Base-by-base conservation (phyloP, 1,140 invertebrate species). In the Eciton burchellii region DNA sequence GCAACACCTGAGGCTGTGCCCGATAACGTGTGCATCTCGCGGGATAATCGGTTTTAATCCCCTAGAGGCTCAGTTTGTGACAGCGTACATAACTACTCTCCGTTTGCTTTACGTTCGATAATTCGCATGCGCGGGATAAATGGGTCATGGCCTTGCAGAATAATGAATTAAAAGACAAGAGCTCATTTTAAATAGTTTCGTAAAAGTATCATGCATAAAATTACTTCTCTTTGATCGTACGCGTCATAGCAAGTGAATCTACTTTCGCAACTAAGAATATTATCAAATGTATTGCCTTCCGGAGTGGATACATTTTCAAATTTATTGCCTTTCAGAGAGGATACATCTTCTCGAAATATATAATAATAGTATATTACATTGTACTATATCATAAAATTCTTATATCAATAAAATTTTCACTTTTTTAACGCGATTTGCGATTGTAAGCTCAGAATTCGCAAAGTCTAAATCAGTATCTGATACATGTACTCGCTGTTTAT, bases 1-100 rank as follows among this genome's bases (percentile, higher is more conserved):
- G 59, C 81, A 83, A 54, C 62, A 77, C 81, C 81, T 83, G 81
- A 56, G 81, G 81, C 81, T 65, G 29, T 24, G 72, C 41, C 60
- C 63, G 81, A 83, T 76, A 77, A 83, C 72, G 24, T 54, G 56
- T 52, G 68, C 72, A 57, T 77, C 54, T 83, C 62, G 72, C 8
- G 59, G 52, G 72, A 26, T 83, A 83, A 77, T 83, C 72, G 59
- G 43, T 16, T 49, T 59, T 83, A 83, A 83, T 76, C 62, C 29
- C 11, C 16, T n/a, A 29, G 66, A 43, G 35, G 52, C 60, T 66
- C 47, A 62, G 73, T 65, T 83, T 56, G 66, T 66, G 59, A 65
- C 72, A 49, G 62, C n/a, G 43, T 45, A 26, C 16, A n/a, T 45
- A 71, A 71, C 66, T 71, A 59, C 19, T 71, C 71, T 60, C 29